Conservation (phyloP, 2,113 vertebrate genomes). For the Pitta sordida region DNA sequence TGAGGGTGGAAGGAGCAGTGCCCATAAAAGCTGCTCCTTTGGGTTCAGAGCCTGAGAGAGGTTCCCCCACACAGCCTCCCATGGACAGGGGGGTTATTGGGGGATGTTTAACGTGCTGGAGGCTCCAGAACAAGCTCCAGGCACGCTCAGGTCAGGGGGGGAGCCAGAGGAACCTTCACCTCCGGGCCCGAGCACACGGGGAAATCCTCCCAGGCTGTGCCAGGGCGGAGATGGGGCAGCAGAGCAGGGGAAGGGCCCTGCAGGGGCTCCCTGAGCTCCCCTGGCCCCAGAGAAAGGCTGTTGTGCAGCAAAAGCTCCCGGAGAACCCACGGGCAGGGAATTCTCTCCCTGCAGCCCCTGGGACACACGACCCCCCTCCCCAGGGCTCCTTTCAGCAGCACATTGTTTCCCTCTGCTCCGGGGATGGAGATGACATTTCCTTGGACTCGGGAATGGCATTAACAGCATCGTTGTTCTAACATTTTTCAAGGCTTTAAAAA, state of each 20-base stretch:
- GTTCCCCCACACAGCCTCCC: not conserved
- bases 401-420: not conserved
- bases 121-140: accelerated
- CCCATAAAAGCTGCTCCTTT: not conserved
- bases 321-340: not conserved
- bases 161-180: not conserved
- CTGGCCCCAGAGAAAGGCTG: not conserved
- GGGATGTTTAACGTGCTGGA: accelerated
- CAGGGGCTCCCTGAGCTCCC: not conserved
- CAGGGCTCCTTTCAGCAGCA: not conserved
- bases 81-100: not conserved
- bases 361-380: too few relatives aligned
- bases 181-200: accelerated
- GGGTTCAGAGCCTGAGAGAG: not conserved
- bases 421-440: not conserved
- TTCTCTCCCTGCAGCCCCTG: not conserved
- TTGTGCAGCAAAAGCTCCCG: not conserved
- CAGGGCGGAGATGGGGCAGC: not conserved
- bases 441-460: not conserved
- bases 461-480: not conserved
- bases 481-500: not conserved
- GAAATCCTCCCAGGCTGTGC: not conserved
- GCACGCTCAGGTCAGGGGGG: accelerated
- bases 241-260: not conserved
- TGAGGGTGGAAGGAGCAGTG: not conserved